These are phyloP conservation scores for Acanthiza pusilla DNA, from an alignment of 2,797 vertebrate species.

Conservation along the genomic window DNA sequence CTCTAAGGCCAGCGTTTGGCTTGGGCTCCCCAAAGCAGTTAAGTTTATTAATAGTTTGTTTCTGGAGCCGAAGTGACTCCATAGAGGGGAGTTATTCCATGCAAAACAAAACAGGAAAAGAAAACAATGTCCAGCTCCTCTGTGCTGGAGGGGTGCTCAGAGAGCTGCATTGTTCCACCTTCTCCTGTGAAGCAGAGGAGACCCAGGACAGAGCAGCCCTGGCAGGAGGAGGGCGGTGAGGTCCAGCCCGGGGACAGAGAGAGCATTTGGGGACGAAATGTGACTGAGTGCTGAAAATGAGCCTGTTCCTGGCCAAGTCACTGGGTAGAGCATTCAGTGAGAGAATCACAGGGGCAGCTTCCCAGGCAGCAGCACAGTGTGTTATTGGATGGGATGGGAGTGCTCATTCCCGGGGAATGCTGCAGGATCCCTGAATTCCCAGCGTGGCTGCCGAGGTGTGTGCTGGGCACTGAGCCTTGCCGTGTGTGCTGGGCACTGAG, in stretches of 20 bases:
- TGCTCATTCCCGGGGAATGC: background rate
- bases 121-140: slow-evolving; percentile 26
- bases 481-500: background rate
- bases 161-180: slow-evolving; percentile 7
- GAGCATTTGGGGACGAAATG: background rate
- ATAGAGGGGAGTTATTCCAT: background rate
- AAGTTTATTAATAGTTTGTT: slow-evolving; percentile 39
- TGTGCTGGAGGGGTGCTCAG: background rate
- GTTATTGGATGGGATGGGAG: background rate
- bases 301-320: background rate
- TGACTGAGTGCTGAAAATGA: background rate
- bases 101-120: slow-evolving; percentile 59
- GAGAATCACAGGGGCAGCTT: background rate
- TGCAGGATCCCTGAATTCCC: background rate
- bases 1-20: background rate
- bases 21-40: background rate
- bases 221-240: background rate
- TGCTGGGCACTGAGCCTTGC: background rate
- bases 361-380: background rate
- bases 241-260: background rate
- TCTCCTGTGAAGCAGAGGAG: background rate
- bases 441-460: fast-evolving
- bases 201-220: background rate
- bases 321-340: background rate
- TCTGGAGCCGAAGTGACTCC: slow-evolving; percentile 39